Evolutionary conservation across 2,797 vertebrate species (phyloP).

Genomic region (Alosa sapidissima): DNA sequence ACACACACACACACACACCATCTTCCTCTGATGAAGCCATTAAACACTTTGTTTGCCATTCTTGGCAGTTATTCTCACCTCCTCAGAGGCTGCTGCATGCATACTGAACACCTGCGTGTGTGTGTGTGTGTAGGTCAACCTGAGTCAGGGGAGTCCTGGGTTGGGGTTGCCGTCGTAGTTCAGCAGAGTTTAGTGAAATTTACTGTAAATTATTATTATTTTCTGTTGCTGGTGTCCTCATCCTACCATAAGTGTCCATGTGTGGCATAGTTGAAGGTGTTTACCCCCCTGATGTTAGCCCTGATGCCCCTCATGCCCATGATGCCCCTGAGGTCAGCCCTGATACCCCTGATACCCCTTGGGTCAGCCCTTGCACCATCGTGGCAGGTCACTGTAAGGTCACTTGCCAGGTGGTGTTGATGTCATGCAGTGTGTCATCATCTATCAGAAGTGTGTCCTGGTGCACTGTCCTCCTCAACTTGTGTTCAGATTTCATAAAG

Average conservation of each 20-base stretch:
- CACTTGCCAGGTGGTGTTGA: neutral
- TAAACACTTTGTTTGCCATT: too few relatives aligned
- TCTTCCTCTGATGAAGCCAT: too few relatives aligned
- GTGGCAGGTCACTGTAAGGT: neutral
- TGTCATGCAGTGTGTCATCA: neutral
- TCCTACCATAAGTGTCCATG: neutral
- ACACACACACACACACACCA: too few relatives aligned
- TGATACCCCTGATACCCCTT: too few relatives aligned
- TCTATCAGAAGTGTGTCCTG: neutral
- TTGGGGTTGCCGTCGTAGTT: neutral
- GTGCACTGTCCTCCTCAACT: neutral
- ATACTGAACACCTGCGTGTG: neutral
- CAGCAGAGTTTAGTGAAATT: neutral
- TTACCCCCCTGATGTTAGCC: neutral
- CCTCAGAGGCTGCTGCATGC: neutral
- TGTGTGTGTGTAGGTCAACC: conserved; percentile 46
- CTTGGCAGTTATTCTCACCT: neutral
- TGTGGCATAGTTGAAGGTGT: neutral
- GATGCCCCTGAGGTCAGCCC: too few relatives aligned
- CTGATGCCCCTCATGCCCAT: neutral
- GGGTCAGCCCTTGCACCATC: neutral
- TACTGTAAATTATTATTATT: neutral
- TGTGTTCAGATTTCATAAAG: neutral
- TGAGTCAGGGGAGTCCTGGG: neutral
- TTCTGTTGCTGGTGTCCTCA: neutral